phyloP scores from a whole-genome alignment of 1,140 invertebrate species.

The Lasaia peninsularis region DNA sequence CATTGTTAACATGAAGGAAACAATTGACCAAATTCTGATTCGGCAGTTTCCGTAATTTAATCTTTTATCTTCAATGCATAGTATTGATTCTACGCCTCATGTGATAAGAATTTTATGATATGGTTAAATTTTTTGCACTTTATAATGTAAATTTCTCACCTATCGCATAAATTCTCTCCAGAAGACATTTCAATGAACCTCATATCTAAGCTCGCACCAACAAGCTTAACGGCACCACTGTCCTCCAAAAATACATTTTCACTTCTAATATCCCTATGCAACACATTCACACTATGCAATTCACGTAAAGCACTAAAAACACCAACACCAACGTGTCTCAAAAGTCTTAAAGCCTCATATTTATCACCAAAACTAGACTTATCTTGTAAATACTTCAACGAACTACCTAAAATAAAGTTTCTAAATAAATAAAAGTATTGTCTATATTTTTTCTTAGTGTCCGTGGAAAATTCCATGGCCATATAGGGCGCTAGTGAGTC shows the following conservation, averaged over 20 bases:
- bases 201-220: slow-evolving; percentile 50
- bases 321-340: slow-evolving; percentile 81
- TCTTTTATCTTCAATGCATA: no score
- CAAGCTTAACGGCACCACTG: slow-evolving; percentile 50
- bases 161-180: slow-evolving; percentile 50
- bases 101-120: no score
- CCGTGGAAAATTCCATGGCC: slow-evolving; percentile 79
- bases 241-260: slow-evolving; percentile 60
- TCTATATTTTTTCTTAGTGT: slow-evolving; percentile 72
- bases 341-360: slow-evolving; percentile 78
- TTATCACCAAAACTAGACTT: slow-evolving; percentile 56
- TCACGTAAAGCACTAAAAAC: slow-evolving; percentile 81
- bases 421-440: slow-evolving; percentile 78
- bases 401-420: slow-evolving; percentile 79
- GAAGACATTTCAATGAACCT: slow-evolving; percentile 48
- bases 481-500: slow-evolving; percentile 83
- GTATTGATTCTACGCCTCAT: no score
- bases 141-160: slow-evolving; percentile 35
- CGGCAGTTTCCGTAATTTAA: no score
- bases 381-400: slow-evolving; percentile 43
- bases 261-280: slow-evolving; percentile 54
- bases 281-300: slow-evolving; percentile 47
- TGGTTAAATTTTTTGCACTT: no score
- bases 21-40: no score
- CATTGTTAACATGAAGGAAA: no score